phyloP scores from a whole-genome alignment of 2,888 invertebrate species.

The Drosophila anceps region DNA sequence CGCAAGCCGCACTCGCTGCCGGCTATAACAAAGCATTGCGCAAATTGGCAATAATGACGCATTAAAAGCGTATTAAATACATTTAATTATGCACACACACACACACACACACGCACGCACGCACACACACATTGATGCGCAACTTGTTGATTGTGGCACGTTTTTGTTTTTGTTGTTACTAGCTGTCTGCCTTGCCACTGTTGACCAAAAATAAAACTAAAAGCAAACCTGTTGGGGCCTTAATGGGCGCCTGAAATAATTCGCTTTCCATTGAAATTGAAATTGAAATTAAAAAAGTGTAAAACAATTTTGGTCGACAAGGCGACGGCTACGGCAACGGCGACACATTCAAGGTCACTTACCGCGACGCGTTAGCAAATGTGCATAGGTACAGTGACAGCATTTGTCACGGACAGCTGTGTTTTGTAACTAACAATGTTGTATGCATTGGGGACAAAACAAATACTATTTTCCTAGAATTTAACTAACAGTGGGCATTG shows the following conservation, averaged over 20 bases:
- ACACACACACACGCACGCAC: neutral
- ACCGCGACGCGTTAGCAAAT: slow-evolving; percentile 15
- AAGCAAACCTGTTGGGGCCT: slow-evolving; percentile 57
- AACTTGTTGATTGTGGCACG: slow-evolving; percentile 65
- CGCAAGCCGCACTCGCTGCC: slow-evolving; percentile 19
- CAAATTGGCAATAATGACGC: slow-evolving; percentile 69
- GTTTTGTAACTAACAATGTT: neutral
- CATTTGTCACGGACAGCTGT: slow-evolving; percentile 1
- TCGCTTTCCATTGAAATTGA: slow-evolving; percentile 55
- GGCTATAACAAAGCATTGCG: slow-evolving; percentile 35
- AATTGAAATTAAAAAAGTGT: slow-evolving; percentile 44
- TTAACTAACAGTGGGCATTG: neutral
- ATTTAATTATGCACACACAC: slow-evolving; percentile 20
- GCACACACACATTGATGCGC: slow-evolving; percentile 20
- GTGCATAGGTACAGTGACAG: slow-evolving; percentile 1
- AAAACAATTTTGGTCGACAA: slow-evolving; percentile 53
- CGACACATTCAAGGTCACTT: slow-evolving; percentile 66
- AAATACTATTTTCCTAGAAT: neutral
- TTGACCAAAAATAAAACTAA: slow-evolving; percentile 58
- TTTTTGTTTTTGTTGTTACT: slow-evolving; percentile 40
- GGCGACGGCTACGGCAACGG: slow-evolving; percentile 22
- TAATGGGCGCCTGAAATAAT: slow-evolving; percentile 46
- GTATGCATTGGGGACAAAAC: neutral
- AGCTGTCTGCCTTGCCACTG: slow-evolving; percentile 51
- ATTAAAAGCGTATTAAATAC: slow-evolving; percentile 68